Conservation (phyloP, 2,888 invertebrate species). For the Eulithis prunata region DNA sequence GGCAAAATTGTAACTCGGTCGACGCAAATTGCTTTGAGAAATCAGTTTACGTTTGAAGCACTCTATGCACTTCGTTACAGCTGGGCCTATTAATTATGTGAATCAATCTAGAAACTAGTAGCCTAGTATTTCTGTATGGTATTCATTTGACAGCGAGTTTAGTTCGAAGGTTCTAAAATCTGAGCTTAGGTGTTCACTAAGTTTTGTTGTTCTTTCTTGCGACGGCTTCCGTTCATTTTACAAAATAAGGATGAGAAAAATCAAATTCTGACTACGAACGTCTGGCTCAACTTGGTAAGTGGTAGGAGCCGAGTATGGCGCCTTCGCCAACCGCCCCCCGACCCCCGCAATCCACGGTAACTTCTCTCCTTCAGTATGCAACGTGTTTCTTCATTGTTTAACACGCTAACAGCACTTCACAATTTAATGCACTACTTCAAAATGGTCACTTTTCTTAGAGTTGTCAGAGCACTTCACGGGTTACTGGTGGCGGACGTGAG, state of each 20-base stretch:
- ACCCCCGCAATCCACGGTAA: constrained; percentile 58
- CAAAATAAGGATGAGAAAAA: constrained; percentile 98
- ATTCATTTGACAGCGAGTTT: neutral
- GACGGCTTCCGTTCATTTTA: constrained; percentile 86
- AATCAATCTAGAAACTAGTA: neutral
- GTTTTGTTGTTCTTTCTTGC: constrained; percentile 82
- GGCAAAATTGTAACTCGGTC: neutral
- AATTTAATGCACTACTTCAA: constrained; percentile 47
- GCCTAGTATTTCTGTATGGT: neutral
- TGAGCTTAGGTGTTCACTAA: constrained; percentile 61
- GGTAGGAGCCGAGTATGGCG: constrained; percentile 81
- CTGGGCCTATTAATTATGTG: neutral
- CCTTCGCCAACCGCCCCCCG: constrained; percentile 74
- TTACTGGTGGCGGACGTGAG: constrained; percentile 72
- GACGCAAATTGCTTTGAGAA: neutral
- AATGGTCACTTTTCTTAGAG: constrained; percentile 36
- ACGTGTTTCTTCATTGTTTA: constrained; percentile 35
- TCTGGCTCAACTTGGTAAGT: constrained; percentile 99
- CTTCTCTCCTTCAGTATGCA: constrained; percentile 40
- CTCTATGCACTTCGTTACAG: neutral
- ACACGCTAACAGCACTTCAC: constrained; percentile 41
- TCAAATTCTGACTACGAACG: constrained; percentile 99
- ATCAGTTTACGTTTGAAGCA: neutral
- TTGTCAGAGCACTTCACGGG: constrained; percentile 43
- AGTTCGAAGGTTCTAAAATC: constrained; percentile 20